A percentile compares a stretch with the other conserved stretches of the same genome.
Conservation (phyloP, 2,113 vertebrate species). For the Empidonax alnorum region DNA sequence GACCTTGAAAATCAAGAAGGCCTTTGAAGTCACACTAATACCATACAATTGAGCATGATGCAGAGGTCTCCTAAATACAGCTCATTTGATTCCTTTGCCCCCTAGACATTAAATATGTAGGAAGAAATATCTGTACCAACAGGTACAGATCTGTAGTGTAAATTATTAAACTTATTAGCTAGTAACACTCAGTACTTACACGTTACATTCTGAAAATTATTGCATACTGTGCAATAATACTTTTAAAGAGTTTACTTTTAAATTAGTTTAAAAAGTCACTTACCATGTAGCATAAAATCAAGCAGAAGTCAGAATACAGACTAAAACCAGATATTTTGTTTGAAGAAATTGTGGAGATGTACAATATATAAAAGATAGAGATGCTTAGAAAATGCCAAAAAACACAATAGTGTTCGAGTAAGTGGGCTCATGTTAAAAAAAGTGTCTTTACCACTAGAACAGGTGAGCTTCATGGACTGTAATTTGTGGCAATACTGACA, state of each 20-base stretch:
- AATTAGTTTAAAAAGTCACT: neutral
- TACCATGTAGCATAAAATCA: neutral
- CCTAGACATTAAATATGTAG: neutral
- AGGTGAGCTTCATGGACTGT: neutral
- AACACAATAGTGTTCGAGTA: neutral
- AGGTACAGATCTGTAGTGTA: neutral
- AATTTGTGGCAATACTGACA: neutral
- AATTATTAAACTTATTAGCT: neutral
- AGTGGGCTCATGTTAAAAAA: neutral
- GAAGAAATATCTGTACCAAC: neutral
- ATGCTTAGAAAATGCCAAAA: neutral
- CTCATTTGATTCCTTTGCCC: neutral
- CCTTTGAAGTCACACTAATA: neutral
- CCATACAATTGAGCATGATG: rapidly evolving
- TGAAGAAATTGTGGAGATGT: neutral
- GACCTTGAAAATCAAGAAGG: neutral
- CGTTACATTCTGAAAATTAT: neutral
- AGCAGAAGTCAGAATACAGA: neutral
- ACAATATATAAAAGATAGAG: neutral
- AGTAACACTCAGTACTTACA: neutral
- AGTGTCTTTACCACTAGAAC: neutral
- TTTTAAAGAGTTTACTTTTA: neutral
- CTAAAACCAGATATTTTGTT: neutral
- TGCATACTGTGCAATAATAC: neutral
- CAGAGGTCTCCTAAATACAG: neutral